These are phyloP conservation scores for Notothenia coriiceps DNA, from an alignment of 2,113 vertebrate species.

Conservation along the genomic window DNA sequence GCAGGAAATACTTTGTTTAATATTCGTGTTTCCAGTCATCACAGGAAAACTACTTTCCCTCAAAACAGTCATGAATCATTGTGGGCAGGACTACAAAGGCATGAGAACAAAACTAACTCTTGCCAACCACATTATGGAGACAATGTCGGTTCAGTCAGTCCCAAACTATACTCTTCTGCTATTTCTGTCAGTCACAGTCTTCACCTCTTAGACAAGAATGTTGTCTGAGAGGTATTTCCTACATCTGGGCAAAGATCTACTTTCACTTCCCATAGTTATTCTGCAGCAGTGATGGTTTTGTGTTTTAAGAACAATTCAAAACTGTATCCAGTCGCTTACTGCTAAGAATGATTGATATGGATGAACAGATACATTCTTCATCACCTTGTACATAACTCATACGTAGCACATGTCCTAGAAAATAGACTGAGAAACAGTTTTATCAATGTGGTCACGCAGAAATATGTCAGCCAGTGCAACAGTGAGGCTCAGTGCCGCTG, in stretches of 20 bases:
- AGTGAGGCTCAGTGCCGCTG: too few relatives aligned
- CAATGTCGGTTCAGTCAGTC: background rate
- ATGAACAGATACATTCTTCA: too few relatives aligned
- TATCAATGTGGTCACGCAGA: too few relatives aligned
- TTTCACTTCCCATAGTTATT: too few relatives aligned
- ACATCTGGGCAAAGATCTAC: too few relatives aligned
- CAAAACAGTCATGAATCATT: conserved; percentile 10
- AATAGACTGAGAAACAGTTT: background rate
- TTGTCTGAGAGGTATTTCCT: background rate
- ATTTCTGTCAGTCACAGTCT: conserved; percentile 5
- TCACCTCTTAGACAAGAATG: background rate
- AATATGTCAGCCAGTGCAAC: too few relatives aligned
- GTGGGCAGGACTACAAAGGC: background rate
- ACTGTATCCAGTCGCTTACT: too few relatives aligned
- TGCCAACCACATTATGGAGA: conserved; percentile 26
- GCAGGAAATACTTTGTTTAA: conserved; percentile 2
- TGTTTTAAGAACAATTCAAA: too few relatives aligned
- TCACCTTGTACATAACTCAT: too few relatives aligned
- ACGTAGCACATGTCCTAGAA: too few relatives aligned
- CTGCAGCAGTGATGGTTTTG: too few relatives aligned
- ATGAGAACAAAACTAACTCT: background rate
- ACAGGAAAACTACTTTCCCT: conserved; percentile 19
- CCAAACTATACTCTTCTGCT: background rate
- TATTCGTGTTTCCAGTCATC: conserved; percentile 32
- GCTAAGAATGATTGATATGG: too few relatives aligned